Percentiles rank a stretch among this genome's conserved stretches.
Evolutionary conservation across 2,888 invertebrate genomes (phyloP).

Genomic region (Melanophora roralis): DNA sequence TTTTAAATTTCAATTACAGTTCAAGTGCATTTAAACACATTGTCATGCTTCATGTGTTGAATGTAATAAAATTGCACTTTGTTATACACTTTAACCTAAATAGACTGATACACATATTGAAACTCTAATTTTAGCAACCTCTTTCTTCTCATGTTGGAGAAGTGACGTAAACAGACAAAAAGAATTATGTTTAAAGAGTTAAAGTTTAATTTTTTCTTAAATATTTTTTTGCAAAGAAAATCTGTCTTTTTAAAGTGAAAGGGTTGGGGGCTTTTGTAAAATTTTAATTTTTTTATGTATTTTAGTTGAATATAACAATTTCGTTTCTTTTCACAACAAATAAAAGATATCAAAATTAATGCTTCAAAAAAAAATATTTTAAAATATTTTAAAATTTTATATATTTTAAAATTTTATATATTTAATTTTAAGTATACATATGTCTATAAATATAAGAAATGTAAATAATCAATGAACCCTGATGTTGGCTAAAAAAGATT

Average conservation of each 20-base stretch:
- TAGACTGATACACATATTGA: conserved; percentile 18
- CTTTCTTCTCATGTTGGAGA: not conserved
- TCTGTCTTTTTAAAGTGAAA: not conserved
- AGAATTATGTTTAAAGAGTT: not conserved
- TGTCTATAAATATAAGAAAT: no score
- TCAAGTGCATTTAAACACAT: conserved; percentile 31
- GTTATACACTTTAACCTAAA: conserved; percentile 40
- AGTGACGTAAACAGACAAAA: conserved; percentile 11
- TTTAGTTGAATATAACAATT: no score
- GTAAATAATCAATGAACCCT: no score
- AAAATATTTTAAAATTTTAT: no score
- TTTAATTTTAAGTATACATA: no score
- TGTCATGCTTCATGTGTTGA: conserved; percentile 49
- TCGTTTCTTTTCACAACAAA: no score
- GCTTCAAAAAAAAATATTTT: no score
- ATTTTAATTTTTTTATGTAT: no score
- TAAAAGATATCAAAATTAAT: no score
- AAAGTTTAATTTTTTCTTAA: not conserved
- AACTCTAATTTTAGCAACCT: not conserved
- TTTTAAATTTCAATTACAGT: conserved; percentile 25
- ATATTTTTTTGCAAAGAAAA: not conserved
- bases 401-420: no score
- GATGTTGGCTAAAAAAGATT: no score
- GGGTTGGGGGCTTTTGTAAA: no score
- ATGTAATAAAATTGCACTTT: conserved; percentile 39